Base-by-base conservation (phyloP, 2,888 invertebrate genomes). In the Tupiocoris notatus region DNA sequence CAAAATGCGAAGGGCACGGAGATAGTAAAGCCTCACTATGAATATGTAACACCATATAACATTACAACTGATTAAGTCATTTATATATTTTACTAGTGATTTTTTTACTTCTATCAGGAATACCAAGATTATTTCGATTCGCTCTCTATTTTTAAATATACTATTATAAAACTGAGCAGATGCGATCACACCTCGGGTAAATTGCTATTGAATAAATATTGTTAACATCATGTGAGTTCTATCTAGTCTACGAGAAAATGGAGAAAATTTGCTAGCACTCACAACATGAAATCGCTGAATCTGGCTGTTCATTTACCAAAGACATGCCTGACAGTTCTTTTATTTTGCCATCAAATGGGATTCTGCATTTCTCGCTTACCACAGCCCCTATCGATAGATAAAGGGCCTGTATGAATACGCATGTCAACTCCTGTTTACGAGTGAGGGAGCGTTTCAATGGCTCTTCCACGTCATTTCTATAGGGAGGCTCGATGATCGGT, bases 351-450 rank as follows among this genome's bases (percentile, higher is more conserved):
- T 96, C 96, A 82, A 95, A 95, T 77, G 89, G 20, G 3, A 20
- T 88, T 1, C 85, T 82, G 3, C 92, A 87, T 6, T 90, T 90
- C 62, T 89, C 87, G 77, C 89, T 90, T 0, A 92, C 83, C 2
- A 91, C 84, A 0, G 94, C 95, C 0, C 96, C 96, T 6, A 96
- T 83, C 0, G 95, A 96, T 84, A 91, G 92, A 84, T 93, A 95
- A 81, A 95, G 86, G 0, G 92, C 88, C 85, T 92, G 87, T 7
- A 89, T 82, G 84, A 92, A 94, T 70, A 89, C 87, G 73, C 92
- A 90, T 82, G 92, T 92, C 12, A 93, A 85, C 9, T 88, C 88
- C 58, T 75, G 54, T 1, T 7, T 57, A 1, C 22, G 39, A 2
- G 63, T 62, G 9, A 25, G 62, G 7, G 73, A 73, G n/a, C n/a